Evolutionary conservation across 1,140 invertebrate species (phyloP).

Genomic region (Zaprionus vittiger): DNA sequence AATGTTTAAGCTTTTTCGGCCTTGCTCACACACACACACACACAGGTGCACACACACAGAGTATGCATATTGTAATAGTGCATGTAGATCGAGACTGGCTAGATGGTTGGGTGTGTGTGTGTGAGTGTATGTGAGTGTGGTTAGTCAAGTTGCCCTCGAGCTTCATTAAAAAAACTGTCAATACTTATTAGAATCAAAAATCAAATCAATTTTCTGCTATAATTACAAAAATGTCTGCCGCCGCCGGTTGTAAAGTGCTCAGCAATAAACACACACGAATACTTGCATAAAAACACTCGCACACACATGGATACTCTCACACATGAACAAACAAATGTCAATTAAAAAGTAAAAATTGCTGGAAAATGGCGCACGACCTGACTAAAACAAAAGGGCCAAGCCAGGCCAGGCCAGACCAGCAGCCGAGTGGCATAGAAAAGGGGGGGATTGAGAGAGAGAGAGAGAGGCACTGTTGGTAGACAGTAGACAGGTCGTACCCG

Average conservation of each 20-base stretch:
- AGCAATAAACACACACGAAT: slow-evolving; percentile 12
- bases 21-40: slow-evolving; percentile 21
- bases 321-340: slow-evolving; percentile 72
- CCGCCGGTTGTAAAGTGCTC: slow-evolving; percentile 72
- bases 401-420: not conserved
- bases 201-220: slow-evolving; percentile 80
- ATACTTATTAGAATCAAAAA: slow-evolving; percentile 82
- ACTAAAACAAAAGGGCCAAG: slow-evolving; percentile 74
- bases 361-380: slow-evolving; percentile 75
- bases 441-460: no score
- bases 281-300: slow-evolving; percentile 21
- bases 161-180: slow-evolving; percentile 81
- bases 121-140: not conserved
- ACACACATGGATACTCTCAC: slow-evolving; percentile 10
- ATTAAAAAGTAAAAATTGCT: slow-evolving; percentile 81
- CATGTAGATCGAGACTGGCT: slow-evolving; percentile 17
- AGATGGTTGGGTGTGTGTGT: not conserved
- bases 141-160: slow-evolving; percentile 11
- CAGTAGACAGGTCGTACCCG: not conserved
- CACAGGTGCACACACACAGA: not conserved
- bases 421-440: not conserved
- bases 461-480: not conserved
- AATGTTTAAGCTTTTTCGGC: slow-evolving; percentile 49
- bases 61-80: not conserved
- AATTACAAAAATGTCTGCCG: slow-evolving; percentile 80